Conservation (phyloP, 2,888 invertebrate species). For the Zeuzera pyrina region DNA sequence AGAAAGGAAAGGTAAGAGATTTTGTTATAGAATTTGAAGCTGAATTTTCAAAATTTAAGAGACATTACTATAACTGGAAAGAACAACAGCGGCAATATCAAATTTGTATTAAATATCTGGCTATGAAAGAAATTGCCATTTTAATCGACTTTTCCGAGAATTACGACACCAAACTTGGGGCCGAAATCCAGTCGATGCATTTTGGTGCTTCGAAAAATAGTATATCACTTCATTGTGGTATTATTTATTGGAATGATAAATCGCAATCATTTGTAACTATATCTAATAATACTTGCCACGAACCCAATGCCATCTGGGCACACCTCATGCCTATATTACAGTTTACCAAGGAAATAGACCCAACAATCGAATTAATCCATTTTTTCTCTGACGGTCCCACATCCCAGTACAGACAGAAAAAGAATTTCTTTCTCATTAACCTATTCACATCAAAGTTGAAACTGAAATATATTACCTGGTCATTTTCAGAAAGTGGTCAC, state of each 20-base stretch:
- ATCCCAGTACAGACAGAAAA: conserved; percentile 15
- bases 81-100: too few species aligned
- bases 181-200: conserved; percentile 19
- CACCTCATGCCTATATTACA: conserved; percentile 7
- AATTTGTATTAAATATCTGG: too few species aligned
- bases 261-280: conserved; percentile 17
- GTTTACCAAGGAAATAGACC: conserved; percentile 5
- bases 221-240: conserved; percentile 18
- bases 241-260: conserved; percentile 11
- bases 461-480: conserved; percentile 11
- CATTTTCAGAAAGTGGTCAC: too few species aligned
- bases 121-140: too few species aligned
- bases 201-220: conserved; percentile 18
- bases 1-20: too few species aligned
- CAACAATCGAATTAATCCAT: conserved; percentile 9
- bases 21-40: too few species aligned
- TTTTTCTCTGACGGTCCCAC: conserved; percentile 13
- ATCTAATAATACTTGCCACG: conserved; percentile 10
- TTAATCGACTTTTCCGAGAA: conserved; percentile 23
- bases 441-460: conserved; percentile 5
- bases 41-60: too few species aligned
- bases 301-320: conserved; percentile 9
- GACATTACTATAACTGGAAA: too few species aligned
- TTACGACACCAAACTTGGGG: conserved; percentile 13
- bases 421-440: conserved; percentile 12